These are phyloP conservation scores for Microhierax caerulescens DNA, from an alignment of 2,797 vertebrate genomes.

Conservation along the genomic window DNA sequence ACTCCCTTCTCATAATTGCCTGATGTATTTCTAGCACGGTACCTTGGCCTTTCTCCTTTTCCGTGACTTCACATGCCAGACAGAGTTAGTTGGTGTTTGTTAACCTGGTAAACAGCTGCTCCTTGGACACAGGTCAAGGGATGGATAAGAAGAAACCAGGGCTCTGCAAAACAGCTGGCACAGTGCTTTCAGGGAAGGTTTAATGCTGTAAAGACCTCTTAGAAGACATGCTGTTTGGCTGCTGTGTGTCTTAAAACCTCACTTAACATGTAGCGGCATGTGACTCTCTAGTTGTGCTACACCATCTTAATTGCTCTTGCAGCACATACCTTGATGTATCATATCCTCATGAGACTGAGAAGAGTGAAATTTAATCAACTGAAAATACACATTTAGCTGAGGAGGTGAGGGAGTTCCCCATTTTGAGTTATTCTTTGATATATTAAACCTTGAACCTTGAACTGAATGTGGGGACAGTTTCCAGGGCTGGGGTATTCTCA, in stretches of 20 bases:
- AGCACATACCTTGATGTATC: background rate
- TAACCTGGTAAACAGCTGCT: conserved; percentile 2
- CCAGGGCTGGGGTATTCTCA: background rate
- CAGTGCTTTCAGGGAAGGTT: background rate
- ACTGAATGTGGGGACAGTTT: background rate
- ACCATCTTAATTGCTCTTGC: background rate
- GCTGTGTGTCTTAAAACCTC: background rate
- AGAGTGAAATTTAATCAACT: background rate
- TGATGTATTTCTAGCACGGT: background rate
- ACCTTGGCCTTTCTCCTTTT: background rate
- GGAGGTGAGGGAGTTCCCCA: background rate
- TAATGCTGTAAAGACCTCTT: background rate
- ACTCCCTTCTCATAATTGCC: background rate
- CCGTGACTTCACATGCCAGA: background rate
- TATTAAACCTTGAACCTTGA: background rate
- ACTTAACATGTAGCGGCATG: background rate
- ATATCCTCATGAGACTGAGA: background rate
- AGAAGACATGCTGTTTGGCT: background rate
- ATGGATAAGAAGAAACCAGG: background rate
- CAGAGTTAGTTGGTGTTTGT: background rate
- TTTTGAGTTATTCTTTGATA: background rate
- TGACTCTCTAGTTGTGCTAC: background rate
- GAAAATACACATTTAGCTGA: background rate
- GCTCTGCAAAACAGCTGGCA: background rate
- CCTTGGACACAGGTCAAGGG: background rate